A percentile compares a stretch with the other conserved stretches of the same genome.
Evolutionary conservation across 2,113 vertebrate genomes (phyloP).

Genomic region (Smithornis capensis): DNA sequence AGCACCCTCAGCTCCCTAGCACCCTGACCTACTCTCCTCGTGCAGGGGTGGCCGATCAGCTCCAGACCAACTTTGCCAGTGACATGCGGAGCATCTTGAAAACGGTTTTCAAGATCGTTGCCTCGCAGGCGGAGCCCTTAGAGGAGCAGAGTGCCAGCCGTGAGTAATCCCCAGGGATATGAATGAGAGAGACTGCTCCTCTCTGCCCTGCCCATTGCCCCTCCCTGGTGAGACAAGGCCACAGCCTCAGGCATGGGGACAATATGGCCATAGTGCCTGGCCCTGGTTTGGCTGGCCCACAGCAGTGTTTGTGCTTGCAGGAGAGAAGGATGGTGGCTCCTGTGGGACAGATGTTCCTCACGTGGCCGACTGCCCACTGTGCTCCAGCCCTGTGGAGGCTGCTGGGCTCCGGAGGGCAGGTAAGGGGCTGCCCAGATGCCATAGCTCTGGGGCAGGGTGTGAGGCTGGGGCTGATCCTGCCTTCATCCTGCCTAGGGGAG

Average conservation of each 20-base stretch:
- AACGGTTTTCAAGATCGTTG: slow-evolving; percentile 67
- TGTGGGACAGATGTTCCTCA: neutral
- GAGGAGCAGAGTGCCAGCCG: neutral
- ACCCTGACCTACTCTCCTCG: neutral
- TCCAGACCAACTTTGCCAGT: slow-evolving; percentile 80
- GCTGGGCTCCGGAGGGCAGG: neutral
- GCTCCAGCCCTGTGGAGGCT: neutral
- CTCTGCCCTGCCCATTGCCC: neutral
- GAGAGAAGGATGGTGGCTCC: neutral
- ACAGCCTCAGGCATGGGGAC: neutral
- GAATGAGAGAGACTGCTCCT: neutral
- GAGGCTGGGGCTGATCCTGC: neutral
- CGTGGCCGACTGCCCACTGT: neutral
- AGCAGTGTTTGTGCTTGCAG: neutral
- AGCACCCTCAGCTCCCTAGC: too few relatives aligned
- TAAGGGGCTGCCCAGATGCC: neutral
- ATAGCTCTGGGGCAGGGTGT: neutral
- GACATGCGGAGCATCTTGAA: slow-evolving; percentile 75
- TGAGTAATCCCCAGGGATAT: slow-evolving; percentile 2
- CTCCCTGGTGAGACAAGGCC: neutral
- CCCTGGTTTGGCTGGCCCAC: neutral
- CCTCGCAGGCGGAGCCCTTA: neutral
- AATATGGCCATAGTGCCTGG: rapidly evolving
- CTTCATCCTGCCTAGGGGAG: too few relatives aligned
- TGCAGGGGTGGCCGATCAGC: slow-evolving; percentile 75